A percentile compares a stretch with the other conserved stretches of the same genome.
phyloP scores from a whole-genome alignment of 2,797 vertebrate genomes.

The Chelon labrosus region DNA sequence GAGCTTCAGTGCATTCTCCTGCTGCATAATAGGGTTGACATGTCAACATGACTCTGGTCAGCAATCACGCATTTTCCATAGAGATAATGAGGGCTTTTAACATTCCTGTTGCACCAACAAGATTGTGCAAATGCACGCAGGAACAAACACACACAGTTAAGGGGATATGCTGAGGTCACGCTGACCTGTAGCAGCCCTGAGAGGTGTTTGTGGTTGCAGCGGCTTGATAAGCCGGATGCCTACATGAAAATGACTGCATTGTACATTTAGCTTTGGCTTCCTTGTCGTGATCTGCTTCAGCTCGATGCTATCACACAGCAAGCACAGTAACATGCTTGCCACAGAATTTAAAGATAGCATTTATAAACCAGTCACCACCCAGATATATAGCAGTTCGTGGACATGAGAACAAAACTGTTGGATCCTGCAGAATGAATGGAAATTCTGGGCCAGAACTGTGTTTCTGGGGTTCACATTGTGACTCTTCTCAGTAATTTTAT shows the following conservation, averaged over 20 bases:
- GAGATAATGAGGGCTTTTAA: constrained; percentile 81
- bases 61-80: constrained; percentile 70
- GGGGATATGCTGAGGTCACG: constrained; percentile 46
- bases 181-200: constrained; percentile 60
- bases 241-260: constrained; percentile 51
- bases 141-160: constrained; percentile 7
- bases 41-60: constrained; percentile 73
- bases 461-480: constrained; percentile 37
- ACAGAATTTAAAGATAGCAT: constrained; percentile 76
- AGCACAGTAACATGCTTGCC: constrained; percentile 53
- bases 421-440: constrained; percentile 44
- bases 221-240: constrained; percentile 65
- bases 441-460: constrained; percentile 31
- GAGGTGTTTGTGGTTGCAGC: constrained; percentile 65
- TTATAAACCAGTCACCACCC: constrained; percentile 66
- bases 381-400: constrained; percentile 47
- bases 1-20: constrained; percentile 42
- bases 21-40: constrained; percentile 66
- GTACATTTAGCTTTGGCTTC: constrained; percentile 41
- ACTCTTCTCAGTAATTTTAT: constrained; percentile 41
- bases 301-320: constrained; percentile 47
- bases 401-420: constrained; percentile 33
- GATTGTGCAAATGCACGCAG: constrained; percentile 49
- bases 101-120: constrained; percentile 74
- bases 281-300: constrained; percentile 20